Evolutionary conservation across 1,140 invertebrate genomes (phyloP).

Genomic region (Leucophenga varia): DNA sequence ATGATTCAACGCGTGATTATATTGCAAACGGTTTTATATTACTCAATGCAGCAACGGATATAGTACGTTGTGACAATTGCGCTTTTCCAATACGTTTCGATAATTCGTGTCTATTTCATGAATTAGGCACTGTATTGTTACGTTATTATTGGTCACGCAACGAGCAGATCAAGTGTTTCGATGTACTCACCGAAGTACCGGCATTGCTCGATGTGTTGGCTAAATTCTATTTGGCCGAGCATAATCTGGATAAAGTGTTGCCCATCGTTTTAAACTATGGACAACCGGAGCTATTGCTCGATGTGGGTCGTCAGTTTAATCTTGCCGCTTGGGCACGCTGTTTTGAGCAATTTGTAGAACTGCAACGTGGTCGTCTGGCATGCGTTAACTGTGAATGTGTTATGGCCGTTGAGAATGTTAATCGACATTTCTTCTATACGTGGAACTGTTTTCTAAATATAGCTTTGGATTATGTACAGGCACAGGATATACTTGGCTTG

Average conservation of each 20-base stretch:
- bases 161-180: constrained; percentile 51
- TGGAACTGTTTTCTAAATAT: constrained; percentile 54
- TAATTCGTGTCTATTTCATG: constrained; percentile 44
- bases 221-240: constrained; percentile 48
- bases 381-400: constrained; percentile 49
- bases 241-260: constrained; percentile 46
- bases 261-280: constrained; percentile 49
- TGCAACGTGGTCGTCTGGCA: constrained; percentile 38
- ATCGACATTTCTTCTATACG: constrained; percentile 47
- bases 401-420: constrained; percentile 37
- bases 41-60: constrained; percentile 33
- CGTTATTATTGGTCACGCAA: constrained; percentile 52
- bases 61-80: constrained; percentile 45
- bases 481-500: constrained; percentile 39
- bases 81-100: constrained; percentile 45
- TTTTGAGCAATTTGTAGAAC: constrained; percentile 49
- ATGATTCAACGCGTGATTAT: constrained; percentile 43
- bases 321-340: constrained; percentile 41
- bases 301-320: constrained; percentile 37
- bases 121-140: constrained; percentile 42
- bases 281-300: constrained; percentile 35
- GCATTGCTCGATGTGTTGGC: constrained; percentile 45
- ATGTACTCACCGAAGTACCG: constrained; percentile 44
- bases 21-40: constrained; percentile 44
- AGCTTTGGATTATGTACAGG: constrained; percentile 38